These are phyloP conservation scores for Eristalis tenax DNA, from an alignment of 2,888 invertebrate species.

Conservation along the genomic window DNA sequence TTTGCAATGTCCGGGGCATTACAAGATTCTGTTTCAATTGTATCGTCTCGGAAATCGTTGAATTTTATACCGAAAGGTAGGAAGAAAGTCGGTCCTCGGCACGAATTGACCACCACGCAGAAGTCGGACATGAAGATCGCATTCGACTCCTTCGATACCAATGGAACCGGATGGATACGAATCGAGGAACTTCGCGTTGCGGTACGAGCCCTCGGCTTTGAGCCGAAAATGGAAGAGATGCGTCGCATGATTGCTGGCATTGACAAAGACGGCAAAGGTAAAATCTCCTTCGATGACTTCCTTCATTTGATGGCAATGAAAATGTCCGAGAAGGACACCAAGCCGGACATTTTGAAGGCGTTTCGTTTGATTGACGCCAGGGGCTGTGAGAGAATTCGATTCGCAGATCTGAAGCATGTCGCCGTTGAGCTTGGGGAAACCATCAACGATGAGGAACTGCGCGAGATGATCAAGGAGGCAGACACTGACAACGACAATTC, in stretches of 20 bases:
- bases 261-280: constrained; percentile 60
- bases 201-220: constrained; percentile 64
- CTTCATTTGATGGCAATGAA: constrained; percentile 62
- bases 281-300: constrained; percentile 66
- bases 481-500: not conserved
- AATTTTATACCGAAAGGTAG: not conserved
- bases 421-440: constrained; percentile 41
- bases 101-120: constrained; percentile 47
- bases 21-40: not conserved
- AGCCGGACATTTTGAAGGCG: constrained; percentile 53
- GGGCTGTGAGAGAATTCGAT: constrained; percentile 2
- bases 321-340: constrained; percentile 61
- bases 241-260: constrained; percentile 43
- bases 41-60: constrained; percentile 14
- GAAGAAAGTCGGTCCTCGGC: constrained; percentile 38
- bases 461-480: constrained; percentile 61
- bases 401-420: constrained; percentile 40
- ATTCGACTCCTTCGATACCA: constrained; percentile 62
- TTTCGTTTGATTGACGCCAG: constrained; percentile 55
- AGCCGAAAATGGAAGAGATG: constrained; percentile 66
- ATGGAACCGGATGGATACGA: constrained; percentile 63
- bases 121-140: constrained; percentile 64
- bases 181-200: constrained; percentile 66
- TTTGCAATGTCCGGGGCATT: not conserved
- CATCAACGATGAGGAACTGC: constrained; percentile 61